A percentile compares a stretch with the other conserved stretches of the same genome.
These are phyloP conservation scores for Diaperis boleti DNA, from an alignment of 2,888 invertebrate genomes.

Conservation along the genomic window DNA sequence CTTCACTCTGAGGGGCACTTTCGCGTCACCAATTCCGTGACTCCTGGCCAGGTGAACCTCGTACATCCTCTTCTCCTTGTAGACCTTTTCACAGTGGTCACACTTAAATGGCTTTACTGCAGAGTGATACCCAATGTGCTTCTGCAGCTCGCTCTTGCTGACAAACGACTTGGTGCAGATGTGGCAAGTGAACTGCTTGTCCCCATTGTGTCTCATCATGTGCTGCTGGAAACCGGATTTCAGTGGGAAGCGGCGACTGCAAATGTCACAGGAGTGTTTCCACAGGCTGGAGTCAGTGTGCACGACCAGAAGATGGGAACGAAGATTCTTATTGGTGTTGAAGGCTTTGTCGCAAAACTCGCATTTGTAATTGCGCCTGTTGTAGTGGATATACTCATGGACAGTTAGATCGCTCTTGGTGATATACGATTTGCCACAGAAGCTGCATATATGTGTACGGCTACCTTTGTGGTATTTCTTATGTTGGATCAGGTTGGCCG, in stretches of 20 bases:
- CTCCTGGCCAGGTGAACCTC: constrained; percentile 68
- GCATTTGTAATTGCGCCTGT: constrained; percentile 56
- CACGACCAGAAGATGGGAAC: constrained; percentile 58
- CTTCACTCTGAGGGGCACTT: constrained; percentile 60
- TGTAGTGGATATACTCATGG: constrained; percentile 57
- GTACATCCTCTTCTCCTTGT: constrained; percentile 65
- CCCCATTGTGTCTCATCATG: constrained; percentile 56
- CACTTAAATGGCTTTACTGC: constrained; percentile 61
- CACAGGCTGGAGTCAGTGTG: constrained; percentile 58
- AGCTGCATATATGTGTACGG: constrained; percentile 55
- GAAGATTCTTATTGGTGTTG: constrained; percentile 55
- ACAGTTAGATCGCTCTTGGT: constrained; percentile 56
- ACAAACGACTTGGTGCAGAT: constrained; percentile 56
- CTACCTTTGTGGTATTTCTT: constrained; percentile 55
- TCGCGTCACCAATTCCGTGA: constrained; percentile 64
- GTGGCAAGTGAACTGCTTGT: constrained; percentile 55
- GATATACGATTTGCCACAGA: constrained; percentile 64
- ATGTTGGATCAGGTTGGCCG: constrained; percentile 56
- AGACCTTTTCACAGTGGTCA: constrained; percentile 68
- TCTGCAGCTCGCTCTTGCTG: constrained; percentile 54
- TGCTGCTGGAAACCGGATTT: constrained; percentile 59
- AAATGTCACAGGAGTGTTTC: constrained; percentile 56
- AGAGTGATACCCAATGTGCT: constrained; percentile 57
- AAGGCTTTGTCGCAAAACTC: constrained; percentile 56
- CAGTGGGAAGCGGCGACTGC: constrained; percentile 56